Evolutionary conservation across 2,113 vertebrate species (phyloP).

Genomic region (Eurystomus gularis): DNA sequence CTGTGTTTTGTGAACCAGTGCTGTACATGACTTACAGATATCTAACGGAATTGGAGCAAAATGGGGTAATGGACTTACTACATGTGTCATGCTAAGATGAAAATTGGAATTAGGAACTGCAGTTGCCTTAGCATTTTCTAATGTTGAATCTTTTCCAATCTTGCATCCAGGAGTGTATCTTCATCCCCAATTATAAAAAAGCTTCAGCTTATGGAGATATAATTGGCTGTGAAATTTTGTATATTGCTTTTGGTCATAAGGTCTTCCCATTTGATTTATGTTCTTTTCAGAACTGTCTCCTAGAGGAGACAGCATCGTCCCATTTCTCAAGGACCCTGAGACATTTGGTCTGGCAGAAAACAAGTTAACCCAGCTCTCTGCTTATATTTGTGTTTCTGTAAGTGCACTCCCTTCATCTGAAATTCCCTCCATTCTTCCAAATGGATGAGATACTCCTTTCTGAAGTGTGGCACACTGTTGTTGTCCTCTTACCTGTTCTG

Average conservation of each 20-base stretch:
- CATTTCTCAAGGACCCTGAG: neutral
- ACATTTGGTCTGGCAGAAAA: neutral
- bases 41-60: conserved; percentile 30
- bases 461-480: neutral
- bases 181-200: neutral
- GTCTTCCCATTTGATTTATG: neutral
- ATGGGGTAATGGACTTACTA: conserved; percentile 2
- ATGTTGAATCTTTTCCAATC: neutral
- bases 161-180: neutral
- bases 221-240: neutral
- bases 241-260: neutral
- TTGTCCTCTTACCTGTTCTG: neutral
- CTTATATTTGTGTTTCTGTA: neutral
- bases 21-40: neutral
- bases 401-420: neutral
- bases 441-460: neutral
- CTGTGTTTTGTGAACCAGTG: neutral
- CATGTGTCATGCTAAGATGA: neutral
- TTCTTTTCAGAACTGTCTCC: neutral
- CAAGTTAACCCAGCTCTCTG: neutral
- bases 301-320: neutral
- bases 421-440: neutral
- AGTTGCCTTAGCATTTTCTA: neutral
- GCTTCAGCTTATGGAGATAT: neutral
- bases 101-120: neutral